Evolutionary conservation across 2,113 vertebrate genomes (phyloP).

Genomic region (Pelecanoides urinatrix): DNA sequence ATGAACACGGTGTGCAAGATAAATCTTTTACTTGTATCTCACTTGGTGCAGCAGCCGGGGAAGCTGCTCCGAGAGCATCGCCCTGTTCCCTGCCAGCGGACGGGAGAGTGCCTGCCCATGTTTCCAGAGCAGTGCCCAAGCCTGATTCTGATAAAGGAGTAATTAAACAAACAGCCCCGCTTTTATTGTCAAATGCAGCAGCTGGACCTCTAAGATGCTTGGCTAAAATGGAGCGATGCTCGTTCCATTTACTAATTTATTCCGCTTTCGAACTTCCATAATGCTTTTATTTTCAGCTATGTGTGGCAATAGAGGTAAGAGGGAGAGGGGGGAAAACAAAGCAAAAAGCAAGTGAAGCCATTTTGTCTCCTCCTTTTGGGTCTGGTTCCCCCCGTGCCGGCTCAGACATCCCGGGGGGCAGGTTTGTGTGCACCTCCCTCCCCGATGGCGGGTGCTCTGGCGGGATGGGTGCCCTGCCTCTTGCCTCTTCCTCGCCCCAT

Average conservation of each 20-base stretch:
- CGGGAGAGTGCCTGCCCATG: background rate
- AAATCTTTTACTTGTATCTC: background rate
- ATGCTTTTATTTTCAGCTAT: background rate
- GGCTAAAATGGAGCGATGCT: background rate
- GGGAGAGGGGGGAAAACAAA: background rate
- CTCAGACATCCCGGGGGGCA: background rate
- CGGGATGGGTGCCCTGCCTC: background rate
- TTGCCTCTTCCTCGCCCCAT: background rate
- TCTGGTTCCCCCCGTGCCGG: rapidly evolving
- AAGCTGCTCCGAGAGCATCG: background rate
- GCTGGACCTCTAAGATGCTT: background rate
- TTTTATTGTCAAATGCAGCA: background rate
- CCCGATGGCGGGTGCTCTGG: rapidly evolving
- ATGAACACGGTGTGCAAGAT: background rate
- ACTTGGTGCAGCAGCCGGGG: background rate
- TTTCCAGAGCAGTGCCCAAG: background rate
- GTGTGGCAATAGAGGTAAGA: background rate
- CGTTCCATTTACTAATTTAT: background rate
- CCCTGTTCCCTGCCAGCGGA: background rate
- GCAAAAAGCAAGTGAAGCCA: background rate
- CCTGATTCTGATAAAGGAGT: background rate
- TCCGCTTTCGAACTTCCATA: background rate
- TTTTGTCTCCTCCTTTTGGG: background rate
- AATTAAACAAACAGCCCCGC: background rate
- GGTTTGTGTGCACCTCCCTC: background rate